Conservation (phyloP, 1,140 invertebrate species). For the Pogonomyrmex barbatus region DNA sequence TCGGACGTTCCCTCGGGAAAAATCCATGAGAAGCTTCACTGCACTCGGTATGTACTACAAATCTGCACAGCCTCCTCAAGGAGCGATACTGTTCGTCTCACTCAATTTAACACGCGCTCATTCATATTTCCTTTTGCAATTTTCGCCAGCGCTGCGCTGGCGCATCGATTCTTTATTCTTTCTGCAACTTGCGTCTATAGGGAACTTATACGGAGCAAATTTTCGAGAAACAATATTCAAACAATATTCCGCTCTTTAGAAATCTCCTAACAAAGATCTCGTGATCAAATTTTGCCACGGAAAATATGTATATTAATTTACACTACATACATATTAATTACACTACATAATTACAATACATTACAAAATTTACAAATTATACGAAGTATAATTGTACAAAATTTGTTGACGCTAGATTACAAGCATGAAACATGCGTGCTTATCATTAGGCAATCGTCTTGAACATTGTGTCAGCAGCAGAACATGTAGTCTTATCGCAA, state of each 20-base stretch:
- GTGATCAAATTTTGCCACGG: neutral
- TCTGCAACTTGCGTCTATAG: neutral
- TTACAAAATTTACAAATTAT: too few relatives aligned
- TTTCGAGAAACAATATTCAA: neutral
- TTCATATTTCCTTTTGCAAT: constrained; percentile 45
- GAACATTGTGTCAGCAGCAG: constrained; percentile 4
- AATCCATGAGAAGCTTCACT: constrained; percentile 26
- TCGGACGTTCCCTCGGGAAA: constrained; percentile 31
- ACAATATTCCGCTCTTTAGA: neutral
- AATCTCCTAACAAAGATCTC: neutral
- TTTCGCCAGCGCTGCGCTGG: neutral
- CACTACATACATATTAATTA: neutral
- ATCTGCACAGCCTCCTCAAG: constrained; percentile 28
- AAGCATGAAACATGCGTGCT: neutral
- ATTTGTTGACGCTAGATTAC: constrained; percentile 20
- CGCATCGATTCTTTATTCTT: constrained; percentile 27
- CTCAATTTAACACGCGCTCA: constrained; percentile 49
- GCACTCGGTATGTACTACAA: constrained; percentile 59
- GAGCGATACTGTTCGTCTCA: constrained; percentile 47
- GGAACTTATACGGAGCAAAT: neutral
- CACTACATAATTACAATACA: too few relatives aligned
- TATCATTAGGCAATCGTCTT: constrained; percentile 15
- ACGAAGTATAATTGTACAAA: neutral
- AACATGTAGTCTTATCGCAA: constrained; percentile 31
- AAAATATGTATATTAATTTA: neutral